A percentile compares a stretch with the other conserved stretches of the same genome.
phyloP scores from a whole-genome alignment of 2,888 invertebrate genomes.

The Hydraecia micacea region DNA sequence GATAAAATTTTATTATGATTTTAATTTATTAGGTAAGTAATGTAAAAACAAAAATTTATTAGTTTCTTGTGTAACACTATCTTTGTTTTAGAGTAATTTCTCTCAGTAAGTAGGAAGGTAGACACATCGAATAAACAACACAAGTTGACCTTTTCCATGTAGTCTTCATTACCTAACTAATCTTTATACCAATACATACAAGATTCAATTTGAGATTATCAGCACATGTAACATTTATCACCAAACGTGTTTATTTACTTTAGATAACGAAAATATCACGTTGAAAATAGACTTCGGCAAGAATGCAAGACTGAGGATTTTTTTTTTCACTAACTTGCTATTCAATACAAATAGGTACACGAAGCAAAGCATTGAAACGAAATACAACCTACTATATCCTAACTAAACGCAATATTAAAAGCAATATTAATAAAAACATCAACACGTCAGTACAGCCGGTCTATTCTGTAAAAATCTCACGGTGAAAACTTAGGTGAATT shows the following conservation, averaged over 20 bases:
- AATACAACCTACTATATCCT: not conserved
- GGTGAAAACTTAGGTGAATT: too few relatives aligned
- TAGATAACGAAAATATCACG: slow-evolving; percentile 28
- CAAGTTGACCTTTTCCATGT: not conserved
- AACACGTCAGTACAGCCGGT: too few relatives aligned
- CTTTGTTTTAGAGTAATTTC: not conserved
- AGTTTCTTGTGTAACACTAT: not conserved
- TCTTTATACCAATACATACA: not conserved
- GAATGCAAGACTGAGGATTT: not conserved
- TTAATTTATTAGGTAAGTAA: not conserved
- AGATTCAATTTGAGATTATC: not conserved
- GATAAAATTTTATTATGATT: not conserved
- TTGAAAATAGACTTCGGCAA: not conserved
- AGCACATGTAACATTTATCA: slow-evolving; percentile 27
- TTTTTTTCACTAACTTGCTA: not conserved
- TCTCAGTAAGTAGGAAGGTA: too few relatives aligned
- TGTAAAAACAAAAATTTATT: not conserved
- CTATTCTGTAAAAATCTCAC: too few relatives aligned
- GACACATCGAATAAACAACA: not conserved
- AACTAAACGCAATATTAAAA: not conserved
- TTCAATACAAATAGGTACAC: not conserved
- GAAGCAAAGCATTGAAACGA: not conserved
- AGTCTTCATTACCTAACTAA: not conserved
- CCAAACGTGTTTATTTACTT: slow-evolving; percentile 35
- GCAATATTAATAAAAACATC: not conserved